Evolutionary conservation across 1,140 invertebrate species (phyloP), one percentile per base, ranked within the genome.

Genomic region (Drosophila watanabei): DNA sequence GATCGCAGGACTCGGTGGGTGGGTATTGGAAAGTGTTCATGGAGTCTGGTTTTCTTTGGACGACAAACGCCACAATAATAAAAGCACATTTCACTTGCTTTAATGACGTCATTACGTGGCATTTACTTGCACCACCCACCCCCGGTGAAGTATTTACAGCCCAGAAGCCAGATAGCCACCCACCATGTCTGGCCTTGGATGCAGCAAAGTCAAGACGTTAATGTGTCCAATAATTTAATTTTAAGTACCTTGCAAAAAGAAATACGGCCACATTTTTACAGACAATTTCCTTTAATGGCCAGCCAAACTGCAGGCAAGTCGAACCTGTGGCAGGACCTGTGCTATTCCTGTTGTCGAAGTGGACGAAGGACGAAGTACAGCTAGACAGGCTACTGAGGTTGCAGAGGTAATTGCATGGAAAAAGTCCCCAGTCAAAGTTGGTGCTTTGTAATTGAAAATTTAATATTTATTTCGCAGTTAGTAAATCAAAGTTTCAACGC

Each of bases 161-260:
- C 37, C 16, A 51, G 24, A 37, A 30, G 13, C 14, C 46, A 49
- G 8, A 1, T 24, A 48, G 18, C 45, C 57, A 24, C 58, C 41
- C 62, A 45, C 35, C 14, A 33, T 58, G 69, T 62, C 37, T 49
- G 64, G 37, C 16, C 54, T 56, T 63, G 63, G 43, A 16, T 66
- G 54, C 58, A 72, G 48, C 64, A 64, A 90, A 90, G 86, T 90
- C 86, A 90, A 90, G 86, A 90, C 86, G 86, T 90, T 90, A 90
- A 90, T 90, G 86, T 90, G 86, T 90, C 86, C 86, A 90, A 90
- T 90, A 90, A 90, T 90, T 90, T 90, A 90, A 90, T 90, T 90
- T 90, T 90, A 90, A 90, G 86, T 90, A 90, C 87, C 86, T 90
- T 90, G 86, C 86, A 90, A 90, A 90, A 90, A 90, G 86, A 90